phyloP scores from a whole-genome alignment of 2,888 invertebrate species.

The Rhingia rostrata region DNA sequence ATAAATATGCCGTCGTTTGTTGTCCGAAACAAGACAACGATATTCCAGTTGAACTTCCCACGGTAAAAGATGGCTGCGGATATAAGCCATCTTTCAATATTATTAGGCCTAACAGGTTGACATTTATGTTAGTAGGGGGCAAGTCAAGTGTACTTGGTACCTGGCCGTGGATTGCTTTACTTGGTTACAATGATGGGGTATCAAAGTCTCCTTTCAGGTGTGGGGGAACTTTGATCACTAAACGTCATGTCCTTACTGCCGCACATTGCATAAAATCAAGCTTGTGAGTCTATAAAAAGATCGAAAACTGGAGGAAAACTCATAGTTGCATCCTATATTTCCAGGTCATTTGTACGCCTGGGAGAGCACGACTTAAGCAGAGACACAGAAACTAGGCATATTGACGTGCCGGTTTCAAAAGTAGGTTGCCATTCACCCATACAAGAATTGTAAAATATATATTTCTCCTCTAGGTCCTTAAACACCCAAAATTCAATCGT shows the following conservation, averaged over 20 bases:
- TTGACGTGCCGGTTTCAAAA: slow-evolving; percentile 85
- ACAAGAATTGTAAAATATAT: neutral
- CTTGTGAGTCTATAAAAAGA: slow-evolving; percentile 56
- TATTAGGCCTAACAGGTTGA: neutral
- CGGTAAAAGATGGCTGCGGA: slow-evolving; percentile 85
- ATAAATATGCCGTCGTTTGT: neutral
- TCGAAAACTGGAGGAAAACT: too few relatives aligned
- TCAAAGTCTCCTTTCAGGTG: slow-evolving; percentile 77
- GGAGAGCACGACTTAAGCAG: slow-evolving; percentile 89
- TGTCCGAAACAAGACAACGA: neutral
- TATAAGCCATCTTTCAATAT: slow-evolving; percentile 78
- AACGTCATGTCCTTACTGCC: slow-evolving; percentile 87
- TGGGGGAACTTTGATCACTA: slow-evolving; percentile 83
- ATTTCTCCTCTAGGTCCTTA: slow-evolving; percentile 73
- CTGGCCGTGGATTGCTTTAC: slow-evolving; percentile 90
- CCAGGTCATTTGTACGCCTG: slow-evolving; percentile 87
- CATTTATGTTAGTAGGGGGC: slow-evolving; percentile 84
- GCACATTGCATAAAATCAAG: slow-evolving; percentile 77
- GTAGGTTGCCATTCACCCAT: slow-evolving; percentile 64
- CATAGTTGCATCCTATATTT: neutral
- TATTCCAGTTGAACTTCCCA: slow-evolving; percentile 61
- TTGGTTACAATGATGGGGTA: slow-evolving; percentile 86
- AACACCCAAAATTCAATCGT: slow-evolving; percentile 78
- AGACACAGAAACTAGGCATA: slow-evolving; percentile 84
- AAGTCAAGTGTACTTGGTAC: slow-evolving; percentile 86